Evolutionary conservation across 2,888 invertebrate species (phyloP).

Genomic region (Plebejus anna): DNA sequence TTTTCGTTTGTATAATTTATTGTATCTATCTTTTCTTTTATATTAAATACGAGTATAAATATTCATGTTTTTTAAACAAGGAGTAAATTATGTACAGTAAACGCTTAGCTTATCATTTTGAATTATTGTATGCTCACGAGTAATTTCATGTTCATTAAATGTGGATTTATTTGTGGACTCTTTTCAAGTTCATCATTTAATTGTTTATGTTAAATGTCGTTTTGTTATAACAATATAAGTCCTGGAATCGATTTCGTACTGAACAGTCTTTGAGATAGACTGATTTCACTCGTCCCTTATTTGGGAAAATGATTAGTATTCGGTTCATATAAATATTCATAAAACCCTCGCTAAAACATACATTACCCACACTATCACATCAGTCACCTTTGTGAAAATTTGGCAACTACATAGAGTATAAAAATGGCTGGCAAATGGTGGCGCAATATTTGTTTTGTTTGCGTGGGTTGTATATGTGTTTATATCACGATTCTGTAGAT

Average conservation of each 20-base stretch:
- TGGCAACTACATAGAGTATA: neutral
- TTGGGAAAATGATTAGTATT: neutral
- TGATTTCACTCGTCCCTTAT: neutral
- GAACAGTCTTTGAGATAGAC: constrained; percentile 21
- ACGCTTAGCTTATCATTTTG: constrained; percentile 29
- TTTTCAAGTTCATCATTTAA: constrained; percentile 23
- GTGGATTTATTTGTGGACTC: neutral
- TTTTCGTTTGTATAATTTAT: constrained; percentile 47
- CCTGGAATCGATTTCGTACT: constrained; percentile 75
- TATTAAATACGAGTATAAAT: constrained; percentile 52
- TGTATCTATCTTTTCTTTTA: constrained; percentile 40
- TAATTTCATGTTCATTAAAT: constrained; percentile 18
- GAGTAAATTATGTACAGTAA: constrained; percentile 66
- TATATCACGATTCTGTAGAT: neutral
- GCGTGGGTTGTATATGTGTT: constrained; percentile 5
- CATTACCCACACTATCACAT: constrained; percentile 2
- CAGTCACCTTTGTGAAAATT: neutral
- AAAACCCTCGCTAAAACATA: neutral
- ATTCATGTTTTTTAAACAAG: constrained; percentile 70
- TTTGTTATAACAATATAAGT: constrained; percentile 42
- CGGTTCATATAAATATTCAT: neutral
- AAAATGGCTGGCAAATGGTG: neutral
- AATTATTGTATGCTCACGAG: constrained; percentile 2
- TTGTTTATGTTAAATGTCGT: constrained; percentile 31
- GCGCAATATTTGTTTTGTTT: neutral